Percentiles rank a stretch among this genome's conserved stretches.
phyloP scores from a whole-genome alignment of 2,797 vertebrate genomes.

The Zalophus californianus region DNA sequence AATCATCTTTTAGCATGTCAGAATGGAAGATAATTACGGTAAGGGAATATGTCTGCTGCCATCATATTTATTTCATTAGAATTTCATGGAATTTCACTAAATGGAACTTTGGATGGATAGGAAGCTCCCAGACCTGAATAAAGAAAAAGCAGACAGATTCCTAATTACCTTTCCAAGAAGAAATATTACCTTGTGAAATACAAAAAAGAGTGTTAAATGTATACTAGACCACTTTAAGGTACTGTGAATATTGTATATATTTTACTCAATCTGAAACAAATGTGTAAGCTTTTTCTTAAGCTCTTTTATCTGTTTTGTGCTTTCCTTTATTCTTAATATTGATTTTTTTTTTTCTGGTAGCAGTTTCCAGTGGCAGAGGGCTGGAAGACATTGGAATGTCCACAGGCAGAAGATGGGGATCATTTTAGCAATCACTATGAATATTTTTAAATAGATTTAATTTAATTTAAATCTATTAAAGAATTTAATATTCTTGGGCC shows the following conservation, averaged over 20 bases:
- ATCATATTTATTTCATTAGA: conserved; percentile 50
- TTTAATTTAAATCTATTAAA: too few species aligned
- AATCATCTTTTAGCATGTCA: conserved; percentile 52
- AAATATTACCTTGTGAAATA: background rate
- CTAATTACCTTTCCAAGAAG: background rate
- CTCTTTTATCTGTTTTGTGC: background rate
- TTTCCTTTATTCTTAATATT: background rate
- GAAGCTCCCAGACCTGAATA: background rate
- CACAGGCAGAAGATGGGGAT: accelerated
- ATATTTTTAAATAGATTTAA: background rate
- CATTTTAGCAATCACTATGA: background rate
- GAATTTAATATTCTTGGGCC: background rate
- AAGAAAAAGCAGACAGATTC: background rate
- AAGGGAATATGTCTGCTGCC: background rate
- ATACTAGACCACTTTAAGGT: background rate
- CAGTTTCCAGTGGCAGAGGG: background rate
- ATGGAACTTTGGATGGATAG: background rate
- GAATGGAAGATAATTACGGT: background rate
- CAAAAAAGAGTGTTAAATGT: background rate
- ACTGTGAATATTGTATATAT: background rate
- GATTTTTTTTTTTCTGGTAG: background rate
- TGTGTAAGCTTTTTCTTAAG: background rate
- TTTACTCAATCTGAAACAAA: background rate
- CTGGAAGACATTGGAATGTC: accelerated
- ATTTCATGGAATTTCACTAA: conserved; percentile 37